Evolutionary conservation across 2,888 invertebrate genomes (phyloP).

Genomic region (Monochamus alternatus): DNA sequence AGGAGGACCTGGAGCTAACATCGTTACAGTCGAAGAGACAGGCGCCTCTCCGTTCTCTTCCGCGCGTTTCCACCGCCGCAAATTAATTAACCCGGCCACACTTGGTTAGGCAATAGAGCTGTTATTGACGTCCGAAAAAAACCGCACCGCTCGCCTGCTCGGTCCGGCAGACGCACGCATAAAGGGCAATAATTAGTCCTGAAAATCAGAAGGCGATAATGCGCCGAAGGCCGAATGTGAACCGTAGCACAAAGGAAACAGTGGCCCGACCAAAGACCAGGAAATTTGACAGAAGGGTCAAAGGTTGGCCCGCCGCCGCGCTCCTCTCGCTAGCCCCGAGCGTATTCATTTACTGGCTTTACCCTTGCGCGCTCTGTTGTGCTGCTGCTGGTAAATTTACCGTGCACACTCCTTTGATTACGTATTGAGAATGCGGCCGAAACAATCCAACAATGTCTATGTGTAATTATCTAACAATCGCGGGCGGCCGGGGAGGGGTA

Average conservation of each 20-base stretch:
- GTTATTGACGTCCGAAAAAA: constrained; percentile 35
- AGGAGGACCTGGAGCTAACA: no score
- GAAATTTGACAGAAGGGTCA: constrained; percentile 69
- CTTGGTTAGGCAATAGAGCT: constrained; percentile 36
- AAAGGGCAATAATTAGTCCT: constrained; percentile 62
- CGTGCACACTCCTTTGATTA: constrained; percentile 57
- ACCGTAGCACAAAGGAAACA: constrained; percentile 67
- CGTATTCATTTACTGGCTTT: constrained; percentile 60
- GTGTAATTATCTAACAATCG: constrained; percentile 51
- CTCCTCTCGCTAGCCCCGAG: constrained; percentile 53
- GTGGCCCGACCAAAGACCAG: constrained; percentile 67
- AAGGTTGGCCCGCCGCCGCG: constrained; percentile 58
- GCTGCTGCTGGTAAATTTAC: constrained; percentile 47
- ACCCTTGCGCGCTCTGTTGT: constrained; percentile 29
- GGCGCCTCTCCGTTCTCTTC: background rate
- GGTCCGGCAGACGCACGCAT: constrained; percentile 26
- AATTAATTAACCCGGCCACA: constrained; percentile 29
- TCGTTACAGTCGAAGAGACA: background rate
- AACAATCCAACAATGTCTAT: constrained; percentile 52
- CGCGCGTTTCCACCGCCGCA: background rate
- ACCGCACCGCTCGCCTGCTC: constrained; percentile 13
- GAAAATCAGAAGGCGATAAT: constrained; percentile 65
- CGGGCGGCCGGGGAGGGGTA: background rate
- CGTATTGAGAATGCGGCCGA: constrained; percentile 55
- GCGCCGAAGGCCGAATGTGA: constrained; percentile 60